Base-by-base conservation (phyloP, 92 coral and sea anemone species). In the Epizoanthus illoricatus region DNA sequence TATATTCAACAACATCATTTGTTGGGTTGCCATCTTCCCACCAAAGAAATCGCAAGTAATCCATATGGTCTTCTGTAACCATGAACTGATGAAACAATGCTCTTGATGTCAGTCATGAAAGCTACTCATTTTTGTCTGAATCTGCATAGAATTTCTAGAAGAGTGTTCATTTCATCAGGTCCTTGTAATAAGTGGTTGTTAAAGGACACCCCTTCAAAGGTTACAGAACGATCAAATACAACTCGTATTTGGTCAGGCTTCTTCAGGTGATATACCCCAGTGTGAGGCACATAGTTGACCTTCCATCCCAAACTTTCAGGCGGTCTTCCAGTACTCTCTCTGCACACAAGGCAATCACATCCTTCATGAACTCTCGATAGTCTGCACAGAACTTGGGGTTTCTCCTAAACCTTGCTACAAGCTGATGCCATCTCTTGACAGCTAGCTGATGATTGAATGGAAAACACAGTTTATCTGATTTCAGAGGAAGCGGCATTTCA, bases 281-380 rank as follows among this genome's bases (percentile, higher is more conserved):
- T 84, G 64, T 84, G 88, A 0, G 85, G 83, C n/a, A 84, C 81
- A 67, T 84, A 84, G 83, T 87, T 87, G 12, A 87, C 67, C 65
- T 7, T 81, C 90, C 90, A 67, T 87, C 79, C 69, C 71, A 20
- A 59, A 83, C 90, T 20, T 76, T 64, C 68, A 75, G 83, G 69
- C 76, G 82, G 62, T 88, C 75, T 42, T 49, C 62, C 11, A 79
- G 88, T 17, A 80, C 84, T 57, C 67, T 72, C 73, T 65, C 86
- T 54, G 85, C 84, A 87, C 86, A 82, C 62, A 65, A 62, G 23
- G 73, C 83, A 62, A 80, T 62, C 7, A 84, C 85, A 58, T 88
- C 86, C 19, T 84, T 73, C 81, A 88, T 84, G 57, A 84, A 79
- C 20, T 56, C 49, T 59, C 54, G 66, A 75, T 87, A 83, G 52